Evolutionary conservation across 2,888 invertebrate species (phyloP), one percentile per base, ranked within the genome.

Genomic region (Phortica magna): DNA sequence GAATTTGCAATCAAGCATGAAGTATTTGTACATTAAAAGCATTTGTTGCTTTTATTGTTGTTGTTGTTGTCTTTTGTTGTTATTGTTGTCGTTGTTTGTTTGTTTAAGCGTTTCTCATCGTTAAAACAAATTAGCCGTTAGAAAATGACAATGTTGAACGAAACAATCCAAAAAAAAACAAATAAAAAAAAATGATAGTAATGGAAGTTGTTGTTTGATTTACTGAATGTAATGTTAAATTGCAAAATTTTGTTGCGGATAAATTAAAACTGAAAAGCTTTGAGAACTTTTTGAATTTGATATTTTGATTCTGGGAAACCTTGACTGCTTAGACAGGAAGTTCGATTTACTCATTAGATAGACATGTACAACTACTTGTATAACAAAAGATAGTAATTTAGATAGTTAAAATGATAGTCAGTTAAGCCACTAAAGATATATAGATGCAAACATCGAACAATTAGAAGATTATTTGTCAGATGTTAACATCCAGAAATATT

Each of bases 51-150:
- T 57, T n/a, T 19, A 2, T 17, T n/a, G 2, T n/a, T 41, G 65
- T 65, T 65, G 65, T 41, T 68, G 31, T 76, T 80, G 77, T 80
- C 74, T 70, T 75, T 65, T 72, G 3, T 43, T 79, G 68, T 68
- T 73, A 65, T 79, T 67, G 75, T 57, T 68, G 55, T 73, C 68
- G 53, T 73, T 79, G 83, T 83, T 81, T 83, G 82, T 85, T 87
- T 82, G 78, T 80, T 79, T 87, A 85, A 85, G 88, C 85, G 82
- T 84, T 87, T 85, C 85, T 85, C 85, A 88, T 88, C 85, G 88
- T 85, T 88, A 85, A 88, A 87, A 79, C 83, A 87, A 88, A 85
- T 88, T 85, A 85, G 85, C 88, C 85, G 88, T 88, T 85, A 85
- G 87, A 76, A 77, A 70, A 48, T 10, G 70, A 43, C 43, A 70